These are phyloP conservation scores for Antheraea mylitta DNA, from an alignment of 1,140 invertebrate species.

Conservation along the genomic window DNA sequence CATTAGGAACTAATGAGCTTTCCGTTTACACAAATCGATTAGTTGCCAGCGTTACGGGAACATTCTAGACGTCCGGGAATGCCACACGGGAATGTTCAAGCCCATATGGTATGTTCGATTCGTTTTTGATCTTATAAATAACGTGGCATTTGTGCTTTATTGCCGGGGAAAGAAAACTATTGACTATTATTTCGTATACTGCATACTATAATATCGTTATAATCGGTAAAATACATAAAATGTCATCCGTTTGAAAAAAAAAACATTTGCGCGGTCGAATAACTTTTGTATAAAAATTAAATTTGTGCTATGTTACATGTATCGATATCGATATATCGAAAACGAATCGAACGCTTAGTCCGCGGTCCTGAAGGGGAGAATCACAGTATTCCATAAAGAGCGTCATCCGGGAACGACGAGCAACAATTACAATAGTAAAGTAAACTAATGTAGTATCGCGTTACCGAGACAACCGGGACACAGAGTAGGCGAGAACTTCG, in stretches of 20 bases:
- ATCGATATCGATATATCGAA: conserved; percentile 3
- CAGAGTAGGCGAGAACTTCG: neutral
- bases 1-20: conserved; percentile 4
- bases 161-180: neutral
- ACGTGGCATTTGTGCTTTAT: neutral
- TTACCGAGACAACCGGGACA: neutral
- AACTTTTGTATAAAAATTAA: too few relatives aligned
- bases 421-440: neutral
- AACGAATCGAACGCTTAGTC: conserved; percentile 2
- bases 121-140: conserved; percentile 7
- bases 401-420: neutral
- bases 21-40: conserved; percentile 18
- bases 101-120: conserved; percentile 7
- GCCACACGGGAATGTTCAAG: conserved; percentile 31
- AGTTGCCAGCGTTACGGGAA: conserved; percentile 33
- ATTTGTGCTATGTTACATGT: neutral
- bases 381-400: conserved; percentile 4
- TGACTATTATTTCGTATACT: neutral
- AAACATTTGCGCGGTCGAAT: neutral
- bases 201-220: neutral
- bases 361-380: neutral
- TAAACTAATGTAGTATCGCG: neutral
- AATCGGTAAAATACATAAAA: neutral
- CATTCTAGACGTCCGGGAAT: conserved; percentile 46
- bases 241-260: neutral